Evolutionary conservation across 2,113 vertebrate genomes (phyloP).

Genomic region (Sceloporus undulatus): DNA sequence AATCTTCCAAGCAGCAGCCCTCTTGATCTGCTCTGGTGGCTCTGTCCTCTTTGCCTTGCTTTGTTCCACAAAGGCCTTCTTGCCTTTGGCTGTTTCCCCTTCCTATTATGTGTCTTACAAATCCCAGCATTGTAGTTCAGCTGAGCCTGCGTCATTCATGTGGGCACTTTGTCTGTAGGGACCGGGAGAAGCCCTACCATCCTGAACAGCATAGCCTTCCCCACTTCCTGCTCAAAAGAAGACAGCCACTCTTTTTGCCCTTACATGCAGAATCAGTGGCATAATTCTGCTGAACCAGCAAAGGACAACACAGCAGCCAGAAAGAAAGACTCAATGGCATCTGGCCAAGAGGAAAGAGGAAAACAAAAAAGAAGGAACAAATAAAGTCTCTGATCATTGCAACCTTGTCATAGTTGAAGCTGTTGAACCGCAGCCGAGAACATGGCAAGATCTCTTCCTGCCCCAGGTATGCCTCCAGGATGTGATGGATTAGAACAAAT

Average conservation of each 20-base stretch:
- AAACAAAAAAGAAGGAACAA: neutral
- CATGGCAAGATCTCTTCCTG: conserved; percentile 9
- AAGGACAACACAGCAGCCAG: neutral
- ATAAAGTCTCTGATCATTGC: neutral
- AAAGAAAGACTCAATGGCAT: neutral
- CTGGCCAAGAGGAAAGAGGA: neutral
- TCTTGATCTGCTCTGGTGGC: neutral
- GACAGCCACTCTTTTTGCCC: conserved; percentile 5
- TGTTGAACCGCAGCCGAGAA: neutral
- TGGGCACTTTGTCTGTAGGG: conserved; percentile 7
- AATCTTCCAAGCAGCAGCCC: neutral
- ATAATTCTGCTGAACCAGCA: conserved; percentile 11
- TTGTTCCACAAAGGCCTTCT: conserved; percentile 11
- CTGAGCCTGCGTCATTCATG: conserved; percentile 14
- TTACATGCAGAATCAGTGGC: neutral
- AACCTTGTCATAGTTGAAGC: neutral
- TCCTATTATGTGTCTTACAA: conserved; percentile 33
- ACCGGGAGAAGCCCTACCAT: neutral
- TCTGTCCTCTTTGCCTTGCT: conserved; percentile 2
- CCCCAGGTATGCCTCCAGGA: neutral
- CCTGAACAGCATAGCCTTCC: conserved; percentile 18
- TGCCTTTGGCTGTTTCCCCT: conserved; percentile 16
- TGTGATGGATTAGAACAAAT: neutral
- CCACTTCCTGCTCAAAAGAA: conserved; percentile 1
- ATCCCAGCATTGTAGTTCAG: conserved; percentile 27